Evolutionary conservation across 2,113 vertebrate species (phyloP).

Genomic region (Leucoraja erinaceus): DNA sequence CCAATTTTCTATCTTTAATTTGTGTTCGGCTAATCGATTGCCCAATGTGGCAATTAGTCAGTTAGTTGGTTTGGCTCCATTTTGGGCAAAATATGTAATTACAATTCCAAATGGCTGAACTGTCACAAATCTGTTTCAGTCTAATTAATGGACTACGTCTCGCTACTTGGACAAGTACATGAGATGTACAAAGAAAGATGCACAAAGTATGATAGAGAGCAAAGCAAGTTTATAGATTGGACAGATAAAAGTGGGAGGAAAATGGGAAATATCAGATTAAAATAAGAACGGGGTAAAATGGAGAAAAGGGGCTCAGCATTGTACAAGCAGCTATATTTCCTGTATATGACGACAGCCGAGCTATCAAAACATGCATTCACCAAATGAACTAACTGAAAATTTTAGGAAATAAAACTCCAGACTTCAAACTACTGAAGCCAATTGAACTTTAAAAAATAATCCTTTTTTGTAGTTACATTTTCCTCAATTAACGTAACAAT

Average conservation of each 20-base stretch:
- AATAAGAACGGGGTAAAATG: background rate
- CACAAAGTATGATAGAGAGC: background rate
- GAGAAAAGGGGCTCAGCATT: background rate
- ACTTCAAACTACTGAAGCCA: background rate
- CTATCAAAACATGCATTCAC: background rate
- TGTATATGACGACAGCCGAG: background rate
- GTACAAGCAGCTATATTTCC: too few species aligned
- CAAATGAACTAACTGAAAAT: background rate
- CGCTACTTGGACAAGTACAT: background rate
- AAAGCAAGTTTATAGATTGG: background rate
- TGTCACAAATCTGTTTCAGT: background rate
- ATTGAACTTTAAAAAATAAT: too few species aligned
- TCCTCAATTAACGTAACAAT: background rate
- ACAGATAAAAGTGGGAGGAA: background rate
- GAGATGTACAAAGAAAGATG: background rate
- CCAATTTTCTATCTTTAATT: background rate
- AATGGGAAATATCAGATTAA: too few species aligned
- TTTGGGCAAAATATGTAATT: background rate
- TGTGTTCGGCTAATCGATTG: background rate
- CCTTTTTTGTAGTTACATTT: background rate
- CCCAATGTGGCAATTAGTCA: background rate
- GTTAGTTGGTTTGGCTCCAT: background rate
- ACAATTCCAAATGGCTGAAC: background rate
- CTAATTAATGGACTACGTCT: background rate
- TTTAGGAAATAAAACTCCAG: background rate